Base-by-base conservation (phyloP, 2,797 vertebrate genomes). In the Microctenopoma stevenorrisi region DNA sequence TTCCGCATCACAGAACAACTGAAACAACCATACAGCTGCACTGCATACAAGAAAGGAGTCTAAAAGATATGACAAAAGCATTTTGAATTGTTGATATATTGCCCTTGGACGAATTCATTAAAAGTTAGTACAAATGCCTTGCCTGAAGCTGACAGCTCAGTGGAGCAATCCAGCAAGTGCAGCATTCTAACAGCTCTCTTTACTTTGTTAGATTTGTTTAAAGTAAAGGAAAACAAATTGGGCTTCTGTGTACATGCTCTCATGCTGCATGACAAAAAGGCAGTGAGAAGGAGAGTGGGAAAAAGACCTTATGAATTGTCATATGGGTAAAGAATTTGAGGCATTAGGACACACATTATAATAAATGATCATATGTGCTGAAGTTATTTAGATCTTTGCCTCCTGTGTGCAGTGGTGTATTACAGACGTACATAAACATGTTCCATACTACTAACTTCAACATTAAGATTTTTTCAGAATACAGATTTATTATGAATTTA, bases 191-290 rank as follows among this genome's bases (percentile, higher is more conserved):
- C 26, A 48, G 38, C 67, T 51, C 66, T 63, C 57, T 79, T 74
- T 71, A 67, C 64, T 82, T 72, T 86, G 76, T 72, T 77, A 79
- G 48, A 81, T 78, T 81, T 82, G 74, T 78, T 79, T 67, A 63
- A 70, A 79, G 64, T 61, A 35, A 65, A 60, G 77, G 61, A 68
- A 82, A 82, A 86, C 74, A 84, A 84, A 78, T 53, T 22, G 42
- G 49, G 38, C 48, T 75, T 38, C 35, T 46, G 49, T 70, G 65
- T 71, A 52, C 65, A 53, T 12, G 43, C 43, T 68, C 65, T 66
- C 52, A 56, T 65, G 43, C 40, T 33, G 63, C 68, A 63, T 74
- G 68, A 56, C 52, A 65, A 47, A 52, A 5, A 25, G 11, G 18
- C 8, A 14, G 26, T 5, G 7, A 12, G 15, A 28, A 44, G 9